These are phyloP conservation scores for Polia nebulosa DNA, from an alignment of 2,888 invertebrate species.

Conservation along the genomic window DNA sequence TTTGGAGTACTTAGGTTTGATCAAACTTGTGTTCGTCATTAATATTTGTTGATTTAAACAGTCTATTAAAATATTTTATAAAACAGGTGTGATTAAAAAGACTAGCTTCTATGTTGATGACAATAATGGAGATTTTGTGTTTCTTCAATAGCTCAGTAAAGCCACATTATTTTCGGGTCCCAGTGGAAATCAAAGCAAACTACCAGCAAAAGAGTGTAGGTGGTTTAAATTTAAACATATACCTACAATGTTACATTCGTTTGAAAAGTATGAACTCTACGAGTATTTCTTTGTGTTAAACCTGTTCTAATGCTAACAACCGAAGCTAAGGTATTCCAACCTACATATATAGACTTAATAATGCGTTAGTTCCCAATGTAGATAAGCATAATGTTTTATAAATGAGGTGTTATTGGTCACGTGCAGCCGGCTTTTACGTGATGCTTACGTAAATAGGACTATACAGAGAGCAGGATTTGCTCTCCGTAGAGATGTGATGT, in stretches of 20 bases:
- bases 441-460: conserved; percentile 20
- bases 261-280: conserved; percentile 39
- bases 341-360: conserved; percentile 36
- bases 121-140: neutral
- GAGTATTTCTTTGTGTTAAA: conserved; percentile 47
- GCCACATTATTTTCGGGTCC: neutral
- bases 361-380: conserved; percentile 29
- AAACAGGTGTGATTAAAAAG: neutral
- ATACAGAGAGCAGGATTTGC: conserved; percentile 7
- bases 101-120: neutral
- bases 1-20: too few relatives aligned
- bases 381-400: conserved; percentile 63
- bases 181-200: conserved; percentile 1
- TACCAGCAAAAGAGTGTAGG: neutral
- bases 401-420: conserved; percentile 58
- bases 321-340: conserved; percentile 36
- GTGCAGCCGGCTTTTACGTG: conserved; percentile 26
- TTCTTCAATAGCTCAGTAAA: neutral
- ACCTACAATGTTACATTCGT: conserved; percentile 26
- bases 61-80: neutral
- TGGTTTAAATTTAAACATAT: conserved; percentile 10
- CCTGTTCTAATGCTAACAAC: conserved; percentile 53
- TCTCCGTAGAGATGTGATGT: neutral
- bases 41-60: neutral
- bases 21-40: too few relatives aligned